A percentile compares a stretch with the other conserved stretches of the same genome.
Evolutionary conservation across 1,140 invertebrate genomes (phyloP).

Genomic region (Calephelis nemesis): DNA sequence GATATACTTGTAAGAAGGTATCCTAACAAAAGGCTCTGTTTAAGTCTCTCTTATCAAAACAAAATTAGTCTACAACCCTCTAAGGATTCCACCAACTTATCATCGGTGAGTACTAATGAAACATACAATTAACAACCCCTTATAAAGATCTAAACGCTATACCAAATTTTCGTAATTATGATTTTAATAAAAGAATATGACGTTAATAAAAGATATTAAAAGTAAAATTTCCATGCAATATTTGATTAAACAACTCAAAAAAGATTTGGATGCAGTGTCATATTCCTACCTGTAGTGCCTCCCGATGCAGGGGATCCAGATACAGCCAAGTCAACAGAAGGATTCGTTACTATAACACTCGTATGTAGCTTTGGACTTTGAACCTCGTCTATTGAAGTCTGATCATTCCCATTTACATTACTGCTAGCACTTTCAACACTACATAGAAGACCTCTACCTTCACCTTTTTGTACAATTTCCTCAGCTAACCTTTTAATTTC

Average conservation of each 20-base stretch:
- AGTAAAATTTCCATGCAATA: no score
- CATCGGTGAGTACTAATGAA: no score
- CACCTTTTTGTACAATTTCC: slow-evolving; percentile 68
- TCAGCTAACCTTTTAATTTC: slow-evolving; percentile 75
- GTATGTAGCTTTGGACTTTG: slow-evolving; percentile 60
- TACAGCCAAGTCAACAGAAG: slow-evolving; percentile 81
- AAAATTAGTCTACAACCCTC: background rate
- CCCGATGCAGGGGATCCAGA: slow-evolving; percentile 65
- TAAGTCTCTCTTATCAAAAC: background rate
- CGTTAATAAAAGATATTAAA: no score
- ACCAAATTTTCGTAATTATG: no score
- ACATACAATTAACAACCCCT: no score
- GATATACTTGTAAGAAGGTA: no score
- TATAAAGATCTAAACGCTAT: no score
- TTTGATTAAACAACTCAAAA: no score
- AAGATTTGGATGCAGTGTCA: background rate
- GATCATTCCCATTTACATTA: slow-evolving; percentile 59
- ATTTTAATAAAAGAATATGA: no score
- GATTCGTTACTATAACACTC: slow-evolving; percentile 84
- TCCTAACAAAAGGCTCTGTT: no score
- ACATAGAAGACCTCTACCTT: slow-evolving; percentile 60
- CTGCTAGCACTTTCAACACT: slow-evolving; percentile 67
- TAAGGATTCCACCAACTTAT: no score
- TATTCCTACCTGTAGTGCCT: slow-evolving; percentile 58
- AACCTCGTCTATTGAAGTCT: slow-evolving; percentile 52